Evolutionary conservation across 2,113 vertebrate genomes (phyloP).

Genomic region (Alethe diademata): DNA sequence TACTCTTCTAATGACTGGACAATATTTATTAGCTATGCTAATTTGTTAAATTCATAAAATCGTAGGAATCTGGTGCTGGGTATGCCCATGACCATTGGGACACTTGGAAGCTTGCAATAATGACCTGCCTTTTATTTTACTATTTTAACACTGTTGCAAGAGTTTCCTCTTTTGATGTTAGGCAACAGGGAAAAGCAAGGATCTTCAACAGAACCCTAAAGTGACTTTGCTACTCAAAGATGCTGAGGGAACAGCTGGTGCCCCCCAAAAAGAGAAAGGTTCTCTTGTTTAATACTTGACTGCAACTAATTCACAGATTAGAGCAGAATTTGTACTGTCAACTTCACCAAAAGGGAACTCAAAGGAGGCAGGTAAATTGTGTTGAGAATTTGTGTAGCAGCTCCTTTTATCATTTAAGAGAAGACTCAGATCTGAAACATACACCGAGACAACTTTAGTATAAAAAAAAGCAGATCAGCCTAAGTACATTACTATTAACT

Average conservation of each 20-base stretch:
- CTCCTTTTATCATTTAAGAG: not conserved
- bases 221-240: not conserved
- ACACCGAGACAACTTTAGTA: not conserved
- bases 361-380: not conserved
- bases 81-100: not conserved
- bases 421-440: not conserved
- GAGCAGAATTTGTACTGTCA: not conserved
- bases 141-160: not conserved
- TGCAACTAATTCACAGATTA: not conserved
- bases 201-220: not conserved
- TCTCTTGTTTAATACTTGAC: not conserved
- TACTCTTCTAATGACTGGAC: not conserved
- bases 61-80: not conserved
- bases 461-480: not conserved
- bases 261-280: not conserved
- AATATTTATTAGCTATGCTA: not conserved
- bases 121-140: not conserved
- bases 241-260: not conserved
- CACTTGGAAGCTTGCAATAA: not conserved
- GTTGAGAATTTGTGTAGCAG: not conserved
- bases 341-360: not conserved
- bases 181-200: not conserved
- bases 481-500: not conserved
- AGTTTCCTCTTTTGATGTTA: not conserved
- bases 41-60: not conserved